Evolutionary conservation across 2,113 vertebrate genomes (phyloP), one percentile per base, ranked within the genome.

Genomic region (Trinectes maculatus): DNA sequence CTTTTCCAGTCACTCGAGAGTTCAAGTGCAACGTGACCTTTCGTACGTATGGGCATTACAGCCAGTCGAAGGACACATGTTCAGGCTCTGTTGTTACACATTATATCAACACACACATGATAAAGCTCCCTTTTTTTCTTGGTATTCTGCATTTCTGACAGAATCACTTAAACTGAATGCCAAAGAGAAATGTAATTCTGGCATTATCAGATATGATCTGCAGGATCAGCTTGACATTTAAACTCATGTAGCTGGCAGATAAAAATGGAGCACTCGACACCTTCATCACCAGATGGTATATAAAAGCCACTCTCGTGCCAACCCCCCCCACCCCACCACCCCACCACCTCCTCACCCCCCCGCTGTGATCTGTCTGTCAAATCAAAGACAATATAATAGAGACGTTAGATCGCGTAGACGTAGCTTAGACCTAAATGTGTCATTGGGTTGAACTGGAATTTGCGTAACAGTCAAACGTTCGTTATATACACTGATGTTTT

Each of bases 301-400:
- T 64, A 33, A 64, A 68, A 63, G 21, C 12, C 0, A 4, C 69
- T 40, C 55, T 81, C 37, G 25, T 79, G 37, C 57, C 66, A n/a
- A n/a, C n/a, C n/a, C n/a, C n/a, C n/a, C n/a, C n/a, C n/a, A n/a
- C n/a, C n/a, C n/a, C n/a, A n/a, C n/a, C n/a, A n/a, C n/a, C n/a
- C n/a, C n/a, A n/a, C n/a, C n/a, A n/a, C n/a, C n/a, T n/a, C n/a
- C n/a, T n/a, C n/a, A n/a, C 16, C 54, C 54, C 49, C 73, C 47
- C 25, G 42, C 70, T 70, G 47, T 59, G 69, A 61, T 57, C 42
- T 28, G 63, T 59, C 79, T 52, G 9, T 82, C 76, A 62, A 6
- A 49, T 65, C 56, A 49, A 3, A 51, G 33, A 21, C 0, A 2
- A 43, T 56, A 24, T 52, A 71, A 53, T 29, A 62, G 52, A 81